Conservation (phyloP, 2,113 vertebrate genomes). For the Sprattus sprattus region DNA sequence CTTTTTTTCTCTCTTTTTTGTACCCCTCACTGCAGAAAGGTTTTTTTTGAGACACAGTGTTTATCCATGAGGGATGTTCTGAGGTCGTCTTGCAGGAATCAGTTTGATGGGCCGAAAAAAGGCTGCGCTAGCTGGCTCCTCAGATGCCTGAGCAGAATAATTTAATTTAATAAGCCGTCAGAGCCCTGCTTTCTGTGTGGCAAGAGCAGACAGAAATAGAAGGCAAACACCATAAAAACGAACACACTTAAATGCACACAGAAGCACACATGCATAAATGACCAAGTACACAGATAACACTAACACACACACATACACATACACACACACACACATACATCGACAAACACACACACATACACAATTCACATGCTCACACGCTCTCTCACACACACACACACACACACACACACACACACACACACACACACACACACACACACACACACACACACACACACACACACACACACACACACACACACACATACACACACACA, state of each 20-base stretch:
- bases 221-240: not conserved
- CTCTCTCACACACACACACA: not conserved
- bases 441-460: not conserved
- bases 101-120: not conserved
- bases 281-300: not conserved
- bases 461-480: not conserved
- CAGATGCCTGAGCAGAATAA: conserved; percentile 25
- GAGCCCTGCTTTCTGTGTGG: not conserved
- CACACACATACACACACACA: not conserved
- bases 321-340: not conserved
- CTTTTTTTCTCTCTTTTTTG: not conserved
- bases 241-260: not conserved
- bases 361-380: not conserved
- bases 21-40: not conserved
- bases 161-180: not conserved
- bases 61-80: not conserved
- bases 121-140: not conserved
- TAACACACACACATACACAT: not conserved
- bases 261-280: not conserved
- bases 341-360: not conserved
- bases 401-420: not conserved
- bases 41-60: not conserved
- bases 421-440: not conserved
- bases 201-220: not conserved
- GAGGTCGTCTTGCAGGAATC: not conserved